Conservation (phyloP, 1,140 invertebrate genomes). For the Bombus terrestris region DNA sequence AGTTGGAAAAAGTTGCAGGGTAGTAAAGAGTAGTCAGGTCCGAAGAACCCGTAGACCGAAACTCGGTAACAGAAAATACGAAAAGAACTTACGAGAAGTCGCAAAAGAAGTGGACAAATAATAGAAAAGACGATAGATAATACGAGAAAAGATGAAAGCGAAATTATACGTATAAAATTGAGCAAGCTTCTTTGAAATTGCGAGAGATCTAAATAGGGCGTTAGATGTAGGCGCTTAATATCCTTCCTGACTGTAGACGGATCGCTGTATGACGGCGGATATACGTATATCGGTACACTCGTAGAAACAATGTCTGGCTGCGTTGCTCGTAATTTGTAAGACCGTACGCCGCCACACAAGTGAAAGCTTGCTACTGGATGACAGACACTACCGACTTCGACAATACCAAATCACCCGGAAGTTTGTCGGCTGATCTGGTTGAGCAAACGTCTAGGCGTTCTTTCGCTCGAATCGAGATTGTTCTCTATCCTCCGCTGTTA, state of each 20-base stretch:
- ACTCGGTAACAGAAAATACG: background rate
- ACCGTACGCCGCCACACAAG: background rate
- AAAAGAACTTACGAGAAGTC: background rate
- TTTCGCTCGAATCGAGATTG: constrained; percentile 13
- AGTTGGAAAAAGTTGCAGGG: too few relatives aligned
- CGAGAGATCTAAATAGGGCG: too few relatives aligned
- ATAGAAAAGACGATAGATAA: background rate
- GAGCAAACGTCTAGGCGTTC: background rate
- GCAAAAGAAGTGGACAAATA: too few relatives aligned
- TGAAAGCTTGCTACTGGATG: background rate
- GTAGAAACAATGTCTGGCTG: background rate
- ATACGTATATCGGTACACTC: too few relatives aligned
- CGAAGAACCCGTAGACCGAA: too few relatives aligned
- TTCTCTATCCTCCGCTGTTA: background rate
- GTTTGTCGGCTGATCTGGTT: constrained; percentile 9
- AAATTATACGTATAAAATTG: too few relatives aligned
- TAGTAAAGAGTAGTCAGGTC: too few relatives aligned
- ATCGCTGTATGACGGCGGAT: background rate
- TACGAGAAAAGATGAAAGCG: background rate
- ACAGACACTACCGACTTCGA: background rate
- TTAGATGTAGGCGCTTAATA: background rate
- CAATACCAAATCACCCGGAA: constrained; percentile 32
- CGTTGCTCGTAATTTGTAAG: constrained; percentile 24
- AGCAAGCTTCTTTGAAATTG: too few relatives aligned
- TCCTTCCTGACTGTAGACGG: background rate